Percentiles rank a stretch among this genome's conserved stretches.
These are phyloP conservation scores for Venustoraphidia nigricollis DNA, from an alignment of 2,888 invertebrate genomes.

Conservation along the genomic window DNA sequence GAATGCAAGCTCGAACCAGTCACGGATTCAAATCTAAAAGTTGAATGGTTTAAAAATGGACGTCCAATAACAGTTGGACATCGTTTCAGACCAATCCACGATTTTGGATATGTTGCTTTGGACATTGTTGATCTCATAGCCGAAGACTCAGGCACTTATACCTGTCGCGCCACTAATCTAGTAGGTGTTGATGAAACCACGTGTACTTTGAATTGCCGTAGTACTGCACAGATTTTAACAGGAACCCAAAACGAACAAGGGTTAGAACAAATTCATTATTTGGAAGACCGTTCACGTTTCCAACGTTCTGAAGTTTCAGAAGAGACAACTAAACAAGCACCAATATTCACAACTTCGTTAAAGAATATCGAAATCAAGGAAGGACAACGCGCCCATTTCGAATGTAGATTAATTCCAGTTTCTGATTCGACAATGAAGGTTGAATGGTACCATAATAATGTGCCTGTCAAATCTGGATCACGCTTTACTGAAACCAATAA, in stretches of 20 bases:
- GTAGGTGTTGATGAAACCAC: conserved; percentile 78
- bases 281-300: conserved; percentile 72
- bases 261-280: conserved; percentile 73
- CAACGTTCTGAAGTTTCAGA: conserved; percentile 60
- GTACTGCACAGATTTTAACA: conserved; percentile 67
- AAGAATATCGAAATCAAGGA: conserved; percentile 88
- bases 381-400: conserved; percentile 88
- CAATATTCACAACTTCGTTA: conserved; percentile 83
- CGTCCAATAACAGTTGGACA: conserved; percentile 87
- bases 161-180: conserved; percentile 81
- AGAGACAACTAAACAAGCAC: conserved; percentile 78
- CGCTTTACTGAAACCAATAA: conserved; percentile 92
- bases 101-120: conserved; percentile 95
- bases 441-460: conserved; percentile 90
- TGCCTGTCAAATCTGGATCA: conserved; percentile 81
- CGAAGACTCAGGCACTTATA: conserved; percentile 89
- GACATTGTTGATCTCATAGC: conserved; percentile 93
- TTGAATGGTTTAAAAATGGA: conserved; percentile 95
- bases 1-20: conserved; percentile 96
- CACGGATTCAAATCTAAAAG: conserved; percentile 88
- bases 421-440: conserved; percentile 88
- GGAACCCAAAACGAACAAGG: conserved; percentile 78
- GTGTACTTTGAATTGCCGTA: conserved; percentile 55
- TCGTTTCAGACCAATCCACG: conserved; percentile 90
- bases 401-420: conserved; percentile 84